Conservation (phyloP, 2,113 vertebrate species). For the Gymnarchus niloticus region DNA sequence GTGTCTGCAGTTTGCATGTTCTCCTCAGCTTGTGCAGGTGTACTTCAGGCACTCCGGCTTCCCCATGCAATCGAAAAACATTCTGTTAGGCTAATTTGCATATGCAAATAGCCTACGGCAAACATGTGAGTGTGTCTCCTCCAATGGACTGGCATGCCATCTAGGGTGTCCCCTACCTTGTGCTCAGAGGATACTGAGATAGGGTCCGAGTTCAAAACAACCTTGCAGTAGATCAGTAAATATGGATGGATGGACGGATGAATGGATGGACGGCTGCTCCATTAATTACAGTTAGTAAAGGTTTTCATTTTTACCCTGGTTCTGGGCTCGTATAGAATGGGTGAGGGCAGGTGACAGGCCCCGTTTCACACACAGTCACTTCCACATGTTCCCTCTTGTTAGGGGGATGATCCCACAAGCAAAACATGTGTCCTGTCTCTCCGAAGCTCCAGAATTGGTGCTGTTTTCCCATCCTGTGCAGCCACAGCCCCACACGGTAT, state of each 20-base stretch:
- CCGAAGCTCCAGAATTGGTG: too few relatives aligned
- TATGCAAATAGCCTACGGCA: neutral
- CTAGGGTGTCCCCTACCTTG: neutral
- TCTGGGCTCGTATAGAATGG: neutral
- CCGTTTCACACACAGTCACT: neutral
- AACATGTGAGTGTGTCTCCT: neutral
- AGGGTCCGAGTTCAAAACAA: neutral
- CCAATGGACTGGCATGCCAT: neutral
- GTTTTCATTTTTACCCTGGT: neutral
- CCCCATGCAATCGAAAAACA: neutral
- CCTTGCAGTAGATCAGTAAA: neutral
- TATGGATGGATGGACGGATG: neutral
- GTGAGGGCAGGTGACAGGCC: neutral
- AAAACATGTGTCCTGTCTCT: neutral
- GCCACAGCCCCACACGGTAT: neutral
- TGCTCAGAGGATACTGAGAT: neutral
- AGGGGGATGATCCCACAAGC: neutral
- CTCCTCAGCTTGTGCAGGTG: neutral
- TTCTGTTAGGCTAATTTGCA: neutral
- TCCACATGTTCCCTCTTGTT: neutral
- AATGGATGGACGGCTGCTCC: constrained; percentile 8
- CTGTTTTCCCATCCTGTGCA: neutral
- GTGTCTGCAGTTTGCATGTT: neutral
- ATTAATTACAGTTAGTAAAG: neutral
- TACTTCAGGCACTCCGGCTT: neutral